These are phyloP conservation scores for Ceyx cyanopectus DNA, from an alignment of 2,113 vertebrate species.

Conservation along the genomic window DNA sequence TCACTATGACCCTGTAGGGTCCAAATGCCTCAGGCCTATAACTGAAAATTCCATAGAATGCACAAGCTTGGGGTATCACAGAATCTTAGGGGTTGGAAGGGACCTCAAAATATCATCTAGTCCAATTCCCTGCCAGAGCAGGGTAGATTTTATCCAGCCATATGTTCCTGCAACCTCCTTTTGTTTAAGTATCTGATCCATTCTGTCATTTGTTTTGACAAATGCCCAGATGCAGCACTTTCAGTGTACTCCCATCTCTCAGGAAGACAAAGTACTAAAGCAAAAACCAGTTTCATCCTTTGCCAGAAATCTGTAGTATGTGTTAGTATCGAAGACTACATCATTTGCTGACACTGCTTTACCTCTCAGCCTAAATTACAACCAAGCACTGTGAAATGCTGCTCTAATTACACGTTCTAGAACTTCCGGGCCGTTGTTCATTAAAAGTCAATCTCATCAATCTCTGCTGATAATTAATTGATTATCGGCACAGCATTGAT, in stretches of 20 bases:
- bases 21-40: background rate
- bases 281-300: background rate
- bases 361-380: background rate
- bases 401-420: background rate
- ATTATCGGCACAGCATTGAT: background rate
- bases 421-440: background rate
- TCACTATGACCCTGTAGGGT: background rate
- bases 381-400: background rate
- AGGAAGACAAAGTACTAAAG: background rate
- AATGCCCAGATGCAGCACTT: background rate
- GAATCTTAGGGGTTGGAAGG: no score
- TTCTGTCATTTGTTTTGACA: background rate
- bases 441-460: slow-evolving; percentile 21
- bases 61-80: background rate
- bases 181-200: background rate
- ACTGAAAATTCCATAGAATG: background rate
- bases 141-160: background rate
- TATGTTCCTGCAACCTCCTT: background rate
- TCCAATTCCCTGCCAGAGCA: no score
- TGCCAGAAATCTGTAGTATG: background rate
- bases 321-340: background rate
- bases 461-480: background rate
- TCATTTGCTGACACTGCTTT: background rate
- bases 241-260: background rate
- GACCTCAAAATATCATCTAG: no score